A percentile compares a stretch with the other conserved stretches of the same genome.
These are phyloP conservation scores for Muntiacus reevesi DNA, from an alignment of 2,113 vertebrate genomes.

Conservation along the genomic window DNA sequence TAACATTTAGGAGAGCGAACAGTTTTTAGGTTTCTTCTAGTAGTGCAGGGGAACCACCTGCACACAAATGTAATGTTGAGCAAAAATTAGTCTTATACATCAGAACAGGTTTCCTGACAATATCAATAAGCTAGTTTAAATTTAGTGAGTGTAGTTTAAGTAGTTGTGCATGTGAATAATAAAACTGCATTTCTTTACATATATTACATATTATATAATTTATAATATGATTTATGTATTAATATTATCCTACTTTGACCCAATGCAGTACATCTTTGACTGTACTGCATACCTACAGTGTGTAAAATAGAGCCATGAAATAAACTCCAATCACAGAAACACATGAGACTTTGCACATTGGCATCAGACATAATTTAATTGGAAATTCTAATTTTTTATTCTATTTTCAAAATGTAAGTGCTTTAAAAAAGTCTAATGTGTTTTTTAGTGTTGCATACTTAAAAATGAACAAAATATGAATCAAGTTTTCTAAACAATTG, in stretches of 20 bases:
- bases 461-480: slow-evolving; percentile 28
- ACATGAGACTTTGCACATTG: neutral
- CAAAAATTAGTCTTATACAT: slow-evolving; percentile 11
- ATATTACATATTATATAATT: neutral
- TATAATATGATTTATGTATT: neutral
- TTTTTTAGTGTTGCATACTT: slow-evolving; percentile 27
- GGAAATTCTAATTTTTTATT: slow-evolving; percentile 53
- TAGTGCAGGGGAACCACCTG: neutral
- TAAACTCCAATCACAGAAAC: slow-evolving; percentile 29
- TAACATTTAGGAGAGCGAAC: neutral
- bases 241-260: slow-evolving; percentile 17
- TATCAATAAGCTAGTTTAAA: neutral
- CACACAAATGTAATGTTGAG: slow-evolving; percentile 4
- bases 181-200: slow-evolving; percentile 30
- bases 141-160: slow-evolving; percentile 5
- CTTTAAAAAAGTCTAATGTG: neutral
- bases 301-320: slow-evolving; percentile 32
- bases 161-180: neutral
- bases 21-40: neutral
- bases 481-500: neutral
- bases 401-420: slow-evolving; percentile 41
- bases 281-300: neutral
- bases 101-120: neutral
- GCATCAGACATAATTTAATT: slow-evolving; percentile 21
- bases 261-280: neutral